Evolutionary conservation across 1,140 invertebrate genomes (phyloP), one percentile per base, ranked within the genome.

Genomic region (Drosophila pruinosa): DNA sequence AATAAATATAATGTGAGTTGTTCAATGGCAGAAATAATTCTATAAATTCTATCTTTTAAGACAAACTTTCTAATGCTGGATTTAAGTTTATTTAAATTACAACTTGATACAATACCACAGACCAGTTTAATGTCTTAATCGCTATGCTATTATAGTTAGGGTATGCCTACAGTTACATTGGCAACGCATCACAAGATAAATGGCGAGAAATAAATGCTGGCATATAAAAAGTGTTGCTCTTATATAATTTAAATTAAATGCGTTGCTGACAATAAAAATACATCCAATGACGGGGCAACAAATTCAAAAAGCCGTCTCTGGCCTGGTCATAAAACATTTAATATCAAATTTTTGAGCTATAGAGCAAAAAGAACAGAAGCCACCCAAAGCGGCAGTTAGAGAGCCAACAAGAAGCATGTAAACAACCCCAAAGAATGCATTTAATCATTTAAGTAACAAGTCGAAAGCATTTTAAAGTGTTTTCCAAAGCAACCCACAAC

Each of bases 191-290:
- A 14, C 26, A 36, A 45, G 21, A 54, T 62, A 62, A 45, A 62
- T 69, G 47, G 58, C 58, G 26, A 19, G 39, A 47, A 59, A 47
- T 58, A 31, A 72, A 58, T 38, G 62, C 45, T 24, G 72, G 58
- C 56, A 62, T 71, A 74, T 74, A 86, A 88, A 81, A 78, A 54
- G 56, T 38, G 70, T 79, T 76, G 56, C 67, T 69, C 57, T 65
- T 76, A 70, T 85, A 76, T 85, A 82, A 86, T 86, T 86, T 86
- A 86, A 86, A 86, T 86, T 86, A 86, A 86, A 86, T 75, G 82
- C 82, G 45, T 26, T 75, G 75, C 82, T 78, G 78, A 82, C 83
- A 88, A 88, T 86, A 86, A 86, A 88, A 86, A 62, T 58, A 68
- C 59, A 52, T 58, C 61, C 63, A 52, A 75, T 58, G 53, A 70